phyloP scores from a whole-genome alignment of 2,797 vertebrate species.

The Ficedula albicollis region DNA sequence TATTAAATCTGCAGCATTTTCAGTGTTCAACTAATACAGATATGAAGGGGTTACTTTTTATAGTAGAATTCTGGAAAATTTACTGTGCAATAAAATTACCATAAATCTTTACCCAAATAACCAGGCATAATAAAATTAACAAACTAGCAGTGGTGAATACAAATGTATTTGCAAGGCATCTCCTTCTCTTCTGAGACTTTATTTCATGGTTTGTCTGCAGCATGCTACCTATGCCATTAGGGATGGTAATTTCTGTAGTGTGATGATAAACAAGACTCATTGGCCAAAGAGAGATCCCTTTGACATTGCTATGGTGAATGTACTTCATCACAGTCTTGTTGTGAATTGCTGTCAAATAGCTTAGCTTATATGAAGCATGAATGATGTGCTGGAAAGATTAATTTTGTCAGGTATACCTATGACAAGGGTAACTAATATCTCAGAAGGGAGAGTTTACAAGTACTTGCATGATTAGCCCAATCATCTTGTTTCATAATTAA shows the following conservation, averaged over 20 bases:
- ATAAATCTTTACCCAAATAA: background rate
- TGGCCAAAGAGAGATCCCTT: background rate
- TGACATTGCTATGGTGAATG: background rate
- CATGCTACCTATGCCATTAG: background rate
- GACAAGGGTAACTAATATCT: constrained; percentile 4
- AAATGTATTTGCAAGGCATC: background rate
- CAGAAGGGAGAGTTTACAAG: constrained; percentile 20
- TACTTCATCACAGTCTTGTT: constrained; percentile 39
- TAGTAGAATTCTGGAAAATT: background rate
- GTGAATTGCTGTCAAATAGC: constrained; percentile 33
- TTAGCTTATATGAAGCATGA: background rate
- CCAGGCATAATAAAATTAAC: background rate
- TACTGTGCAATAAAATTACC: background rate
- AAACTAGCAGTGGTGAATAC: background rate
- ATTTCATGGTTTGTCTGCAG: background rate
- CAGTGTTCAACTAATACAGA: background rate
- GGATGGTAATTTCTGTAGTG: background rate
- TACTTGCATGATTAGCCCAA: constrained; percentile 3
- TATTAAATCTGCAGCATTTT: background rate
- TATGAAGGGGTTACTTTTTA: background rate
- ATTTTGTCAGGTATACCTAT: constrained; percentile 44
- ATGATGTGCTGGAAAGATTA: constrained; percentile 35
- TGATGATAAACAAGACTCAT: background rate
- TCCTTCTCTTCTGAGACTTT: background rate
- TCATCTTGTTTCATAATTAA: constrained; percentile 48